phyloP scores from a whole-genome alignment of 2,888 invertebrate genomes.

The Machimus rusticus region DNA sequence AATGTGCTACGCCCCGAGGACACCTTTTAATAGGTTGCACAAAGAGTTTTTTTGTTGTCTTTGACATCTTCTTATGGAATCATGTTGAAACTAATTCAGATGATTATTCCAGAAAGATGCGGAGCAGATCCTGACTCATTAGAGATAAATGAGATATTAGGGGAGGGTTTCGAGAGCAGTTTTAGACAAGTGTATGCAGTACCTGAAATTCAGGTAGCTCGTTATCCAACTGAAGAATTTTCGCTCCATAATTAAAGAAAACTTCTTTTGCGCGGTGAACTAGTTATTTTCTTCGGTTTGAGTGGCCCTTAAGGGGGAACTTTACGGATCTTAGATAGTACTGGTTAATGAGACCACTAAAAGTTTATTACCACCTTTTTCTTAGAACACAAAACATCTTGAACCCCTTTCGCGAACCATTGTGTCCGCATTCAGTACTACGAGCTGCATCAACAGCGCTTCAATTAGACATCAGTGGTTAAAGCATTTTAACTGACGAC shows the following conservation, averaged over 20 bases:
- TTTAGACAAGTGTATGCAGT: neutral
- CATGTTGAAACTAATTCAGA: conserved; percentile 24
- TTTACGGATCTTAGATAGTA: neutral
- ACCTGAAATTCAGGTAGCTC: neutral
- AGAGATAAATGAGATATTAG: conserved; percentile 26
- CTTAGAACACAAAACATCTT: neutral
- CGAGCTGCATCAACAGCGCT: neutral
- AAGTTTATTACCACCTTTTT: neutral
- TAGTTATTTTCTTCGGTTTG: neutral
- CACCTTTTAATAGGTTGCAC: conserved; percentile 27
- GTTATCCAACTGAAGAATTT: neutral
- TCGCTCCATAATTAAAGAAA: neutral
- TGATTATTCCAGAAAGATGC: neutral
- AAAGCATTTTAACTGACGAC: neutral
- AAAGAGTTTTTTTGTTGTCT: conserved; percentile 15
- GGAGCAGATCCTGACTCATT: conserved; percentile 5
- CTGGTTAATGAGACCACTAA: neutral
- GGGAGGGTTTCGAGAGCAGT: neutral
- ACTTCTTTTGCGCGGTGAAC: neutral
- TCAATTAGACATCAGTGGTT: neutral
- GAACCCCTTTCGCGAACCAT: neutral
- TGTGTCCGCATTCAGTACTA: neutral
- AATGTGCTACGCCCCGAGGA: conserved; percentile 15
- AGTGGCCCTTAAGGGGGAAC: neutral
- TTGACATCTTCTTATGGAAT: conserved; percentile 2